Percentiles rank a stretch among this genome's conserved stretches.
Conservation (phyloP, 2,888 invertebrate species). For the Machimus atricapillus region DNA sequence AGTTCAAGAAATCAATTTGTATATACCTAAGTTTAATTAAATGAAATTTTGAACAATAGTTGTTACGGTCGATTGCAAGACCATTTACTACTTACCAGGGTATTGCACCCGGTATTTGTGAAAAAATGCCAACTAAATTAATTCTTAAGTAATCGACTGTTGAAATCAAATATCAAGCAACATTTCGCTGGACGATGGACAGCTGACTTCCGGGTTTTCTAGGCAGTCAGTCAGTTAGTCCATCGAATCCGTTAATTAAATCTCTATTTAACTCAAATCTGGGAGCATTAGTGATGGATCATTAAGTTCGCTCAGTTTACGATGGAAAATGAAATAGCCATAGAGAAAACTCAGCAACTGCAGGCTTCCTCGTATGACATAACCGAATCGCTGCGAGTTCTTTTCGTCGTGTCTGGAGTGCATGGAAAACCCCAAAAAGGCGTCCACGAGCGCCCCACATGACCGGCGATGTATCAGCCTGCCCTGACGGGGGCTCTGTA, state of each 20-base stretch:
- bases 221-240: neutral
- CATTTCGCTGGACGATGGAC: neutral
- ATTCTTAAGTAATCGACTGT: neutral
- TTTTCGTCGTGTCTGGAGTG: neutral
- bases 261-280: neutral
- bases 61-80: too few species aligned
- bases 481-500: neutral
- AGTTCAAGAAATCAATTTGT: too few species aligned
- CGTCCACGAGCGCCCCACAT: neutral
- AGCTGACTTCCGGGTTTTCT: neutral
- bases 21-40: too few species aligned
- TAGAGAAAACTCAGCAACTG: neutral
- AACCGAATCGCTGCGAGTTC: neutral
- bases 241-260: neutral
- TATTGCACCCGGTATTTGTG: too few species aligned
- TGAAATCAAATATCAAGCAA: neutral
- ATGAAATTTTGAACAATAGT: too few species aligned
- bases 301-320: neutral
- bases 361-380: constrained; percentile 26
- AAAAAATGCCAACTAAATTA: neutral
- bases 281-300: constrained; percentile 1
- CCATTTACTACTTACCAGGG: too few species aligned
- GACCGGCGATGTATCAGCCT: neutral
- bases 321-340: neutral
- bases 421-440: constrained; percentile 11